Evolutionary conservation across 2,888 invertebrate species (phyloP), one percentile per base, ranked within the genome.

Genomic region (Herminia tarsipennalis): DNA sequence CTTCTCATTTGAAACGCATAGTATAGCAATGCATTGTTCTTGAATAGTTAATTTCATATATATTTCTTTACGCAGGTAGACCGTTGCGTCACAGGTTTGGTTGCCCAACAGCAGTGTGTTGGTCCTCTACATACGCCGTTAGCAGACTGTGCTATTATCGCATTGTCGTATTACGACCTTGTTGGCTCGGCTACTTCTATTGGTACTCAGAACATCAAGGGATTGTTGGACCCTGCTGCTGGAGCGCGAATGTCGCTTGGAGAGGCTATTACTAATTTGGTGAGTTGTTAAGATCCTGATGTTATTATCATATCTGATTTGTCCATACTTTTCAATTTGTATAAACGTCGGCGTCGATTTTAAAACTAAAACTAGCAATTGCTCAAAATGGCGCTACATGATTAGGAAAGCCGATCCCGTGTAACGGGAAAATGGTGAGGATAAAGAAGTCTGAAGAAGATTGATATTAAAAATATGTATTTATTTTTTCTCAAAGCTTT

Each of bases 51-150:
- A 22, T 14, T 10, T 9, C 16, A 1, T 2, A 0, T 1, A 24
- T 8, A 2, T 4, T 25, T 13, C 0, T 20, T 38, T 14, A 9
- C 8, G 9, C 52, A 92, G 92, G 92, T 98, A 9, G 97, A 97
- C 81, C 94, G 99, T 27, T 98, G 98, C 78, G 99, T 99, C 5
- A 96, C 98, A 1, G 99, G 99, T 0, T 90, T 99, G 9, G 94
- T 99, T 43, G 99, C 98, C 0, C 99, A 99, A 82, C 99, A 99
- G 75, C 99, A 99, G 82, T 99, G 99, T 80, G 98, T 99, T 14
- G 99, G 99, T 0, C 98, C 99, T 0, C 87, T 99, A 0, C 99
- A 99, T 81, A 98, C 98, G 0, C 99, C 99, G 0, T 88, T 99
- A 2, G 97, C 99, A 0, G 98, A 99, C 85, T 98, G 96, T 49